These are phyloP conservation scores for Rhopalosiphum padi DNA, from an alignment of 1,140 invertebrate species.

Conservation along the genomic window DNA sequence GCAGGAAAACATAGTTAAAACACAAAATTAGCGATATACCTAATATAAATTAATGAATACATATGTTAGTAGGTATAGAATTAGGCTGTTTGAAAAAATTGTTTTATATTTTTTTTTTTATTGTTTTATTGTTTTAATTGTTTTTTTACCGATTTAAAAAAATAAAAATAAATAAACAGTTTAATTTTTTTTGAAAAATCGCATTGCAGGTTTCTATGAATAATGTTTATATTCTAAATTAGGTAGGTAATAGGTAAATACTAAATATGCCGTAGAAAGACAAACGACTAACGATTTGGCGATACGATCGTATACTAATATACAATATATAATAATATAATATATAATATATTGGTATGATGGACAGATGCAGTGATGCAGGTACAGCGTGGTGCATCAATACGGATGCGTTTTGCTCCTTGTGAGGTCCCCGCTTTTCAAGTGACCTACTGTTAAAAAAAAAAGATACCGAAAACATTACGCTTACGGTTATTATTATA, in stretches of 20 bases:
- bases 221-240: background rate
- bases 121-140: too few species aligned
- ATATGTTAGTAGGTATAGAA: too few species aligned
- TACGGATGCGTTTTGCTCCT: background rate
- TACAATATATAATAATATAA: too few species aligned
- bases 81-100: too few species aligned
- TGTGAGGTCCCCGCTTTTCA: constrained; percentile 1
- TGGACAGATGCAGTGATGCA: background rate
- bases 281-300: background rate
- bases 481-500: background rate
- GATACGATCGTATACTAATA: background rate
- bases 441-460: background rate
- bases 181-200: background rate
- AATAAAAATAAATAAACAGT: background rate
- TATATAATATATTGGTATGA: background rate
- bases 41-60: too few species aligned
- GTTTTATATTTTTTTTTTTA: too few species aligned
- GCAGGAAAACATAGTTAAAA: too few species aligned
- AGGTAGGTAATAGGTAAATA: background rate
- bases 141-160: too few species aligned
- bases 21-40: too few species aligned
- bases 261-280: background rate
- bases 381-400: background rate
- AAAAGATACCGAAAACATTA: background rate
- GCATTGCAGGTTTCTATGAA: background rate